Conservation (phyloP, 2,888 invertebrate species). For the Pecten maximus region DNA sequence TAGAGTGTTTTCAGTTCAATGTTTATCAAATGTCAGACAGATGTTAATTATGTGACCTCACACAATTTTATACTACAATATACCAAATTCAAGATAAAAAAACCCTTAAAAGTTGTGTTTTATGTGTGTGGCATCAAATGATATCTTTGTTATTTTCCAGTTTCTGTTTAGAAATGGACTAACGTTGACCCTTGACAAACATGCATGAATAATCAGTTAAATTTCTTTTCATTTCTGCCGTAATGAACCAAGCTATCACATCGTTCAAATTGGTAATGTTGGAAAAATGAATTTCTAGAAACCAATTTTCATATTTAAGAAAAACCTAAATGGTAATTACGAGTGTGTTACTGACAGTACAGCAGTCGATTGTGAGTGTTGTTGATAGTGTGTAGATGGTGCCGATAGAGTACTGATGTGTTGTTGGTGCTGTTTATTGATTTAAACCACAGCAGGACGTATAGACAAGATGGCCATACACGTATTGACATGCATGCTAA, state of each 20-base stretch:
- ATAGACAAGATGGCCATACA: conserved; percentile 1
- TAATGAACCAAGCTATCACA: background rate
- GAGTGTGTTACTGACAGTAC: background rate
- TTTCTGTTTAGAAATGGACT: too few species aligned
- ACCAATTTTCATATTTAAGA: background rate
- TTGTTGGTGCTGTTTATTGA: background rate
- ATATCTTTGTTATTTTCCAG: too few species aligned
- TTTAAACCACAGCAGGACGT: background rate
- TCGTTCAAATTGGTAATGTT: background rate
- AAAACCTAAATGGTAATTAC: background rate
- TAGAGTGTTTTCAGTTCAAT: too few species aligned
- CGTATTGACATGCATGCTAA: conserved; percentile 27
- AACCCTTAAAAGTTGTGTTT: too few species aligned
- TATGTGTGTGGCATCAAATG: too few species aligned
- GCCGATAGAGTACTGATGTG: background rate
- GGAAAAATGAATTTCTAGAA: background rate
- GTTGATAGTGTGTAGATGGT: background rate
- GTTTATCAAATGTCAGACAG: too few species aligned
- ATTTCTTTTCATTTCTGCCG: background rate
- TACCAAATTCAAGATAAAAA: too few species aligned
- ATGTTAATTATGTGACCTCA: too few species aligned
- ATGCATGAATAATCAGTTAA: too few species aligned
- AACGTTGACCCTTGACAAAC: too few species aligned
- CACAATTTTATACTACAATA: too few species aligned
- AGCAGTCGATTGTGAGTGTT: background rate